A percentile compares a stretch with the other conserved stretches of the same genome.
Evolutionary conservation across 2,888 invertebrate genomes (phyloP).

Genomic region (Tipula lateralis): DNA sequence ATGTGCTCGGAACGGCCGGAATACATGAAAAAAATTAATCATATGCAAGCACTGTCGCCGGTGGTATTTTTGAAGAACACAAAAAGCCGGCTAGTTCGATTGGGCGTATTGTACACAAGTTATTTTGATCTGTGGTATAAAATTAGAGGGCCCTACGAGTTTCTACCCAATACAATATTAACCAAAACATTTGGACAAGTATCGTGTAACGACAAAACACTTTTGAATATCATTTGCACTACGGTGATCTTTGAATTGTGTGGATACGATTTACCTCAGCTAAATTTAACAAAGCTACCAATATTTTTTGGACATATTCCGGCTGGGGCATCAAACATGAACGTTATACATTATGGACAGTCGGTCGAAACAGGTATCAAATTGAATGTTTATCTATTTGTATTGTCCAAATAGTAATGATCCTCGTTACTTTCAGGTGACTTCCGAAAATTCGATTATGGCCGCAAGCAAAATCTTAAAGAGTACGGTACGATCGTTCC

Average conservation of each 20-base stretch:
- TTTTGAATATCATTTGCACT: conserved; percentile 54
- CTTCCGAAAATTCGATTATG: conserved; percentile 53
- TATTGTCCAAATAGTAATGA: too few relatives aligned
- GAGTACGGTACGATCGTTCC: conserved; percentile 52
- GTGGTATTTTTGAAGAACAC: conserved; percentile 42
- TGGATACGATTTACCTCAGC: conserved; percentile 53
- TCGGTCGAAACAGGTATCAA: conserved; percentile 42
- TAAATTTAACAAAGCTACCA: conserved; percentile 53
- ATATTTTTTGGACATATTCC: conserved; percentile 57
- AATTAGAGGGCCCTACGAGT: conserved; percentile 48
- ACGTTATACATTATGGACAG: conserved; percentile 59
- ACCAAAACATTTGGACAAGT: conserved; percentile 50
- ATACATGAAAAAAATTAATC: conserved; percentile 58
- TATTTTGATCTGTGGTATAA: not conserved
- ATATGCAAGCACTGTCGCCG: conserved; percentile 51
- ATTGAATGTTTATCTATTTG: too few relatives aligned
- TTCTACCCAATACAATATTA: conserved; percentile 55
- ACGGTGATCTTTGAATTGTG: conserved; percentile 57
- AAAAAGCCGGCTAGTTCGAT: conserved; percentile 43
- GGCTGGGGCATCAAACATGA: conserved; percentile 59
- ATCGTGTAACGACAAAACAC: conserved; percentile 51
- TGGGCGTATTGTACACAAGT: not conserved
- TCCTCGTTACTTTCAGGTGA: too few relatives aligned
- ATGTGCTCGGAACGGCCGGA: conserved; percentile 55
- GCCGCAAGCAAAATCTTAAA: conserved; percentile 48